Evolutionary conservation across 2,888 invertebrate genomes (phyloP).

Genomic region (Acrobeloides nanus): DNA sequence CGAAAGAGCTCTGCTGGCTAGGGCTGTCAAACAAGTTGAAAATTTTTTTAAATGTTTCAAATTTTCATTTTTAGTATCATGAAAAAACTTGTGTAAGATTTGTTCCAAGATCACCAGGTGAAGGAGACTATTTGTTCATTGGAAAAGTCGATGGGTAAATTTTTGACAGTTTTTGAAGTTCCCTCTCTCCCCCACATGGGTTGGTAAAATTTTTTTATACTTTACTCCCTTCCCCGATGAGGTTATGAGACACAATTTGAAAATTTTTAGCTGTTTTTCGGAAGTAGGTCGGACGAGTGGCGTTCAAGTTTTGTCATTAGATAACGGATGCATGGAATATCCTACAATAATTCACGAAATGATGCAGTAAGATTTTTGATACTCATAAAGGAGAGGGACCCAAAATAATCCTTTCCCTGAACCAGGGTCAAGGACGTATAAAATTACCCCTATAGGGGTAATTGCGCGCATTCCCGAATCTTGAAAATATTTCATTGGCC

Average conservation of each 20-base stretch:
- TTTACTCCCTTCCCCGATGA: no score
- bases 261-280: conserved; percentile 44
- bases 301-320: conserved; percentile 50
- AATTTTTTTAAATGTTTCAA: neutral
- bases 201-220: no score
- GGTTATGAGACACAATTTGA: no score
- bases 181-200: no score
- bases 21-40: conserved; percentile 50
- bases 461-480: no score
- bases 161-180: conserved; percentile 1
- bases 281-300: conserved; percentile 52
- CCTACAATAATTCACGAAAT: conserved; percentile 52
- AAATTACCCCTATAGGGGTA: no score
- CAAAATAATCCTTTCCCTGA: no score
- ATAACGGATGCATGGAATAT: conserved; percentile 53
- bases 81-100: conserved; percentile 53
- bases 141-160: conserved; percentile 51
- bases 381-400: no score
- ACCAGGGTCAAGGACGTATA: no score
- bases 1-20: conserved; percentile 51
- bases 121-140: conserved; percentile 50
- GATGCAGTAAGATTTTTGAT: conserved; percentile 38
- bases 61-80: conserved; percentile 40
- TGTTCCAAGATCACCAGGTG: conserved; percentile 43
- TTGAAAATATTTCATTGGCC: no score